phyloP scores from a whole-genome alignment of 2,113 vertebrate species.

The Rostratula benghalensis region DNA sequence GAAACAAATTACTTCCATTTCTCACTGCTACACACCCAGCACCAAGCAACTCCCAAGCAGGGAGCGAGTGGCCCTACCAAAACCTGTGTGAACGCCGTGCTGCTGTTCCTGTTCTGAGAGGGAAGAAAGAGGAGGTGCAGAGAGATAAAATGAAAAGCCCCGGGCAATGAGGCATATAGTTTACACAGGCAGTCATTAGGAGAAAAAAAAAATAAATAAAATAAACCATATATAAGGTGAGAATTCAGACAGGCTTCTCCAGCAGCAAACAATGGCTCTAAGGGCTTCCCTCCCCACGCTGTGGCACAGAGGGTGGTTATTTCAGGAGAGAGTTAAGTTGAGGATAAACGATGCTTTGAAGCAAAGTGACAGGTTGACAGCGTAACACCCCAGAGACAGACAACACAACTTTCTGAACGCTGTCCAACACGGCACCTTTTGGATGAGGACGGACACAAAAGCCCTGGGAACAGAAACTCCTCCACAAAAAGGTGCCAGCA shows the following conservation, averaged over 20 bases:
- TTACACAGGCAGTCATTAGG: background rate
- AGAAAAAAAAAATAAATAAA: background rate
- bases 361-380: background rate
- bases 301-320: background rate
- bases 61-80: background rate
- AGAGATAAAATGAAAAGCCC: background rate
- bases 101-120: background rate
- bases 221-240: background rate
- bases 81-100: background rate
- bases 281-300: background rate
- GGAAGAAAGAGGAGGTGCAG: background rate
- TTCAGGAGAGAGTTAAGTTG: background rate
- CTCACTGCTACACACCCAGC: background rate
- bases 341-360: background rate
- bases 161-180: background rate
- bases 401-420: background rate
- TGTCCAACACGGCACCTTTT: fast-evolving
- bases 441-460: fast-evolving
- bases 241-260: background rate
- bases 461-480: background rate
- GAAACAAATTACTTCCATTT: constrained; percentile 28
- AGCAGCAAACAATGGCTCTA: background rate
- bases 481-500: background rate
- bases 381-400: background rate
- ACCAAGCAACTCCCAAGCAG: background rate